Conservation (phyloP, 2,113 vertebrate species). For the Tachysurus fulvidraco region DNA sequence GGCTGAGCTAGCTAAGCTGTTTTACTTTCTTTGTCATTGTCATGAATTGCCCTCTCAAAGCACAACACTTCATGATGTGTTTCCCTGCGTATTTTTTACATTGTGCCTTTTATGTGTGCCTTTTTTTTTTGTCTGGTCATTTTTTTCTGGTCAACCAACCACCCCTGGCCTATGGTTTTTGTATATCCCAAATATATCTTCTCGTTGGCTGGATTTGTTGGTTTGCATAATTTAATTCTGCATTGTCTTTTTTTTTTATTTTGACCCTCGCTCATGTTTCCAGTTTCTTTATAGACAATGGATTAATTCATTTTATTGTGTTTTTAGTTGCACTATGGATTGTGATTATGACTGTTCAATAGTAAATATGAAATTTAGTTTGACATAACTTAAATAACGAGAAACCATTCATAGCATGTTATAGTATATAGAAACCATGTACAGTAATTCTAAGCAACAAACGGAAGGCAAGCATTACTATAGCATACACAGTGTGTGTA, state of each 20-base stretch:
- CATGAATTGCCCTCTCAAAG: neutral
- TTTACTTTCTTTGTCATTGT: neutral
- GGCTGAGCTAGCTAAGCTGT: neutral
- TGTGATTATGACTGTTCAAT: neutral
- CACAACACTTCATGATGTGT: neutral
- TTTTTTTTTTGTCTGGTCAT: neutral
- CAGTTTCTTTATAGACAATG: neutral
- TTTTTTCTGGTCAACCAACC: neutral
- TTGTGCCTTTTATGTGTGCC: neutral
- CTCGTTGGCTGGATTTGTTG: neutral
- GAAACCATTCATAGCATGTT: neutral
- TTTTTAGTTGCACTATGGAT: neutral
- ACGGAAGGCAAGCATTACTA: neutral
- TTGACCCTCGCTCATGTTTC: neutral
- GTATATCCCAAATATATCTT: neutral
- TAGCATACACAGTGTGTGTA: neutral
- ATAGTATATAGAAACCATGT: too few relatives aligned
- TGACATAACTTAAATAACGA: neutral
- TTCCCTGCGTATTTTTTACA: neutral
- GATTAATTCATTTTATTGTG: neutral
- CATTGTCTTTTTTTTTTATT: neutral
- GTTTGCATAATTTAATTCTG: neutral
- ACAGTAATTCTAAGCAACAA: neutral
- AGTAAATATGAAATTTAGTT: neutral
- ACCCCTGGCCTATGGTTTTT: neutral